Evolutionary conservation across 2,113 vertebrate species (phyloP).

Genomic region (Emydura subglobosa): DNA sequence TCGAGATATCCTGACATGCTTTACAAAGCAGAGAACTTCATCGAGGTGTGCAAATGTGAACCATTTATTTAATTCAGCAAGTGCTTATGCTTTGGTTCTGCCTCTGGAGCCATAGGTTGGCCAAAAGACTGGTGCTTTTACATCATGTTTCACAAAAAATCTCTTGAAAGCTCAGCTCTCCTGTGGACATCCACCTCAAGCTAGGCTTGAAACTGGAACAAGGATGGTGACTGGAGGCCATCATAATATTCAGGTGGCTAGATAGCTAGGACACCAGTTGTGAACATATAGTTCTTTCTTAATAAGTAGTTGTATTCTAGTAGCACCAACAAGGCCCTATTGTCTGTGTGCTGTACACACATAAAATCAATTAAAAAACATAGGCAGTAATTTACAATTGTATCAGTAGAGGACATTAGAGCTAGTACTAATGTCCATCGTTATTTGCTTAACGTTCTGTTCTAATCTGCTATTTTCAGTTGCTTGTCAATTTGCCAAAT

Average conservation of each 20-base stretch:
- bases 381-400: background rate
- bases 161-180: background rate
- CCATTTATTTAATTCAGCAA: constrained; percentile 25
- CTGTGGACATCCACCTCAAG: background rate
- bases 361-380: background rate
- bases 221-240: background rate
- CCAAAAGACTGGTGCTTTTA: background rate
- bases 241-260: background rate
- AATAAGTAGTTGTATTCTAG: background rate
- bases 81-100: background rate
- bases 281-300: background rate
- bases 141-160: background rate
- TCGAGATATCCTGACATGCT: background rate
- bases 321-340: background rate
- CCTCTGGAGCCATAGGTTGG: constrained; percentile 13
- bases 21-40: background rate
- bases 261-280: constrained; percentile 3
- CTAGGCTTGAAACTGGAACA: background rate
- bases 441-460: background rate
- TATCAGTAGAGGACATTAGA: background rate
- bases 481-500: background rate
- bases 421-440: background rate
- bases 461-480: background rate
- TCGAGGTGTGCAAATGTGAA: background rate
- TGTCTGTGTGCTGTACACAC: background rate